Percentiles rank a stretch among this genome's conserved stretches.
Conservation (phyloP, 2,888 invertebrate genomes). For the Lingula anatina region DNA sequence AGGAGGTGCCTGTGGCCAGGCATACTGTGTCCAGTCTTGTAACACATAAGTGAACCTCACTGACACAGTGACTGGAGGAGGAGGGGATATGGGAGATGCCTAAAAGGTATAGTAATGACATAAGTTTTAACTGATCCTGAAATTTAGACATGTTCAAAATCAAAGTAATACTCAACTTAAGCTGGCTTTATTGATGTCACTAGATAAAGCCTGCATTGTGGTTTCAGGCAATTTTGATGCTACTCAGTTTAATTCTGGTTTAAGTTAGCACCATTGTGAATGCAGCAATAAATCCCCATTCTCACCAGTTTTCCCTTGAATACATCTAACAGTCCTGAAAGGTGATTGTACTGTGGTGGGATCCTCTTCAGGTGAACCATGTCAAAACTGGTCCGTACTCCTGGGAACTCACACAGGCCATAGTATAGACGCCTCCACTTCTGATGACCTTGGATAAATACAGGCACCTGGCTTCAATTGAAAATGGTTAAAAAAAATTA, state of each 20-base stretch:
- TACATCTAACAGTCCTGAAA: constrained; percentile 72
- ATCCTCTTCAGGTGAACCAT: constrained; percentile 79
- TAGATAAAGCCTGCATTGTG: no score
- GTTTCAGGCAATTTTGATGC: no score
- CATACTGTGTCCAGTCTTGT: constrained; percentile 49
- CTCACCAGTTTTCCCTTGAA: constrained; percentile 78
- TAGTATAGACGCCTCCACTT: constrained; percentile 68
- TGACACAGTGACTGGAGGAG: constrained; percentile 64
- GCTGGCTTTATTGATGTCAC: no score
- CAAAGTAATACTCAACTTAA: no score
- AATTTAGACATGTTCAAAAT: no score
- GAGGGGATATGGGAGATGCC: no score
- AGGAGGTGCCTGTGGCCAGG: constrained; percentile 50
- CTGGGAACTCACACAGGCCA: constrained; percentile 74
- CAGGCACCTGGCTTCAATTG: constrained; percentile 65
- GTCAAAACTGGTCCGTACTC: constrained; percentile 77
- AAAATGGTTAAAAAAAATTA: constrained; percentile 7
- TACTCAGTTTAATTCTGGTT: no score
- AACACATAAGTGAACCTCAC: constrained; percentile 70
- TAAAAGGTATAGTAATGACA: no score
- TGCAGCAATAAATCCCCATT: no score
- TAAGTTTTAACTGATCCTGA: no score
- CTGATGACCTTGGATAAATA: constrained; percentile 81
- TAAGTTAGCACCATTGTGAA: no score
- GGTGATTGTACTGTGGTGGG: constrained; percentile 75